These are phyloP conservation scores for Ceratina calcarata DNA, from an alignment of 1,140 invertebrate genomes.

Conservation along the genomic window DNA sequence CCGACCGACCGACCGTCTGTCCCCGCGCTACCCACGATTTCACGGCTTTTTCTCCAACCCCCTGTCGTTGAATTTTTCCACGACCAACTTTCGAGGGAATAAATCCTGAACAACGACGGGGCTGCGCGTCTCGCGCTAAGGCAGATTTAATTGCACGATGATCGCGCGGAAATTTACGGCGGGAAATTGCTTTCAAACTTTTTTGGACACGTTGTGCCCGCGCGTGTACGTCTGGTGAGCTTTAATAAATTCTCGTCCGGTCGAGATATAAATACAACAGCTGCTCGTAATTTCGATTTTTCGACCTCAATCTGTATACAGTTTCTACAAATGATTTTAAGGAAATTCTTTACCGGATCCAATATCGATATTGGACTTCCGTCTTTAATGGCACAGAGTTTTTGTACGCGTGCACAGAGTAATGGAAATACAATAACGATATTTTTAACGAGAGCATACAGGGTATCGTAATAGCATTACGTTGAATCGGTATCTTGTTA, in stretches of 20 bases:
- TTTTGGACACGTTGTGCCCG: neutral
- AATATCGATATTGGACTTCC: too few species aligned
- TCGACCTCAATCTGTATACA: conserved; percentile 1
- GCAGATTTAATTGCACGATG: conserved; percentile 19
- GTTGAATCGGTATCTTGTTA: too few species aligned
- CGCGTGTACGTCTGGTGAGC: neutral
- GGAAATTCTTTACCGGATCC: too few species aligned
- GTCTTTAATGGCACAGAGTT: too few species aligned
- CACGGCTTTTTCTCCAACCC: neutral
- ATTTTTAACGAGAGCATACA: too few species aligned
- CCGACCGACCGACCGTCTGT: neutral
- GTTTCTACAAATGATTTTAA: neutral
- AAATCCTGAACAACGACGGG: neutral
- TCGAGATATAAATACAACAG: neutral
- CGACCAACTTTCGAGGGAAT: conserved; percentile 1
- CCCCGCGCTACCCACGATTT: neutral
- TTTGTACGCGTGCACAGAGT: too few species aligned
- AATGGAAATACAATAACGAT: too few species aligned
- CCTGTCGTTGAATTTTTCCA: neutral
- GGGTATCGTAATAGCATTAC: too few species aligned
- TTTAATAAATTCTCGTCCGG: conserved; percentile 22
- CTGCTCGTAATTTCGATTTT: neutral
- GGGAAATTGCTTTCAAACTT: conserved; percentile 19
- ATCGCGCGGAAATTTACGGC: conserved; percentile 17
- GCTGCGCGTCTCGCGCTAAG: neutral